Evolutionary conservation across 2,888 invertebrate genomes (phyloP).

Genomic region (Julus scandinavius): DNA sequence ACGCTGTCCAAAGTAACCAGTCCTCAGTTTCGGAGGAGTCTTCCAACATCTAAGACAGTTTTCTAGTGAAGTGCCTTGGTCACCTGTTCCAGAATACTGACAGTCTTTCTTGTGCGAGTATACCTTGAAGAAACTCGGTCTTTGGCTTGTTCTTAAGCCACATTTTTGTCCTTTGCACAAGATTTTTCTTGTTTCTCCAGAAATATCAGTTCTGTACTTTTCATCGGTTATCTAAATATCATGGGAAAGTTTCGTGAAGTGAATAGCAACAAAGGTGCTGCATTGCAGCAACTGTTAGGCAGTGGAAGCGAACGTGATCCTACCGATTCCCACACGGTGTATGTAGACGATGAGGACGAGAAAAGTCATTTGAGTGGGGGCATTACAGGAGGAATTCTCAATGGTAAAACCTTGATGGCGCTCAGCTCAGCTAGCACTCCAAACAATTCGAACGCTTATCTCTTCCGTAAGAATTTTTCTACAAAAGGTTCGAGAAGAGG

Average conservation of each 20-base stretch:
- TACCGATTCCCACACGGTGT: conserved; percentile 6
- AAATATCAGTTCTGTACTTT: not conserved
- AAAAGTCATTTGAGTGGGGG: conserved; percentile 15
- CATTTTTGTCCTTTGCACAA: not conserved
- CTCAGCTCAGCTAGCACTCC: conserved; percentile 49
- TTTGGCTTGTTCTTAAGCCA: not conserved
- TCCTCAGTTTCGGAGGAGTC: not conserved
- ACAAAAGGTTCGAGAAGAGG: conserved; percentile 51
- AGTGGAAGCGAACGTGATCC: not conserved
- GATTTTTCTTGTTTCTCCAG: not conserved
- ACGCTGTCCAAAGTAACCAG: not conserved
- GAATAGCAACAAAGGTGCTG: conserved; percentile 45
- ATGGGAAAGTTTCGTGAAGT: conserved; percentile 48
- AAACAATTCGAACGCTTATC: conserved; percentile 35
- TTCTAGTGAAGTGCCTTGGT: not conserved
- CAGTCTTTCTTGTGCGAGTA: not conserved
- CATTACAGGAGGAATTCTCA: conserved; percentile 37
- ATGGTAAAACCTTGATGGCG: conserved; percentile 51
- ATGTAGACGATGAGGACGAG: conserved; percentile 52
- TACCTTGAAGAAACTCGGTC: not conserved
- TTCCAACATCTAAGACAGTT: not conserved
- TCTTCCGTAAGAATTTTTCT: conserved; percentile 49
- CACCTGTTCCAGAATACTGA: not conserved
- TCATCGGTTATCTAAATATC: not conserved
- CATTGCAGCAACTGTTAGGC: conserved; percentile 22